Base-by-base conservation (phyloP, 2,113 vertebrate genomes). In the Aramus guarauna region DNA sequence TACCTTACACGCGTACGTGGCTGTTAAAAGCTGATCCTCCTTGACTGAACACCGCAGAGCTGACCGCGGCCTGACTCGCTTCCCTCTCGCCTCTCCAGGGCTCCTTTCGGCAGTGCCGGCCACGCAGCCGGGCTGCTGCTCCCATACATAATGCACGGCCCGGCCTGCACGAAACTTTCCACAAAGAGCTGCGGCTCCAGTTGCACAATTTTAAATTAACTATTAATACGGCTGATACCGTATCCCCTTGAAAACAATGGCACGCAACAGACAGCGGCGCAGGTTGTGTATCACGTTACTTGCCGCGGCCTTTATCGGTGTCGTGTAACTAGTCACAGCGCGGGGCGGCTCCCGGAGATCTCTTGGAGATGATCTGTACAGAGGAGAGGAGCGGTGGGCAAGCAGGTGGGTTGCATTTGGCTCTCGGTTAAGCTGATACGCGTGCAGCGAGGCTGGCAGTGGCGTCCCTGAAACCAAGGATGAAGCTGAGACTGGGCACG, bases 81-180 rank as follows among this genome's bases (percentile, higher is more conserved):
- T 72, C 39, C 15, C 55, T 53, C 55, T 12, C 2, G 4, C 20
- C 30, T 45, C 58, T 6, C 30, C 14, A 1, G 32, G 77, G 43
- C 67, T 58, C 53, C 16, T 52, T 27, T 6, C 2, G 68, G 82
- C 39, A 9, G 43, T 9, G 48, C 68, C 17, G 30, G 34, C 45
- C 9, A 14, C 32, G 26, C 47, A 45, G 92, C 60, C 18, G 2
- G 68, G 91, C 72, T 32, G 27, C 60, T 21, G 72, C 91, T 30
- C 66, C 88, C 82, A 59, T 98, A 6, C 93, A 97, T 97, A 97
- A 98, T 97, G 78, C 55, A 98, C 52, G 9, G 27, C 64, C 56
- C 15, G 1, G 86, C 90, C 91, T 15, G 66, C 73, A 59, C 30
- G 20, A 78, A 73, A 69, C 56, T 89, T 95, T 96, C 96, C 77